Evolutionary conservation across 2,888 invertebrate genomes (phyloP).

Genomic region (Morpho achilles): DNA sequence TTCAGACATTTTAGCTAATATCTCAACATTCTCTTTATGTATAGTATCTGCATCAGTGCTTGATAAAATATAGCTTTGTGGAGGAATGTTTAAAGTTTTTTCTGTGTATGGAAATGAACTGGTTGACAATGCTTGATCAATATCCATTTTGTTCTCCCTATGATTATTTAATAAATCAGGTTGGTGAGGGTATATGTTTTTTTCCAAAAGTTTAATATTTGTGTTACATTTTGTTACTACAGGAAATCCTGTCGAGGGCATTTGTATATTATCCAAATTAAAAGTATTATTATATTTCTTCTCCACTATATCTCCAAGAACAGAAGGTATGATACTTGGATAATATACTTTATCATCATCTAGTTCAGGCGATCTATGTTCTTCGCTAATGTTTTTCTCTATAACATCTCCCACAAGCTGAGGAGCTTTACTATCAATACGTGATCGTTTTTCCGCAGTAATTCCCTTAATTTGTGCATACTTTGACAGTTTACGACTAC

Average conservation of each 20-base stretch:
- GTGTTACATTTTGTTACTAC: constrained; percentile 60
- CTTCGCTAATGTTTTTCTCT: constrained; percentile 48
- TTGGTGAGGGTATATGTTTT: constrained; percentile 74
- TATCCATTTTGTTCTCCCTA: constrained; percentile 42
- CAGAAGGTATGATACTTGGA: constrained; percentile 61
- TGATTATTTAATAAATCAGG: constrained; percentile 43
- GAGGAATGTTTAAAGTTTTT: constrained; percentile 37
- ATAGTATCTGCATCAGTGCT: constrained; percentile 78
- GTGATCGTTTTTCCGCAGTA: constrained; percentile 60
- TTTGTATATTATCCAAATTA: constrained; percentile 38
- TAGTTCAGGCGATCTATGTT: constrained; percentile 22
- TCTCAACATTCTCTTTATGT: constrained; percentile 85
- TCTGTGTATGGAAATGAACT: constrained; percentile 17
- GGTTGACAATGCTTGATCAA: constrained; percentile 36
- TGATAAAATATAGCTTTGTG: constrained; percentile 70
- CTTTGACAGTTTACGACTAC: constrained; percentile 55
- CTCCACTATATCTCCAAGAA: constrained; percentile 80
- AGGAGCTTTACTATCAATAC: constrained; percentile 35
- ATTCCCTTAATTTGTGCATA: constrained; percentile 64
- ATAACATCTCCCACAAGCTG: constrained; percentile 50
- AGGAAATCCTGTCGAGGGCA: constrained; percentile 73
- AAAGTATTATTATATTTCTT: constrained; percentile 47
- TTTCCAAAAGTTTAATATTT: constrained; percentile 39
- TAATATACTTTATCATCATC: constrained; percentile 68
- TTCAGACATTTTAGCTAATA: constrained; percentile 83